These are phyloP conservation scores for Stenotaenia linearis DNA, from an alignment of 2,888 invertebrate species.

Conservation along the genomic window DNA sequence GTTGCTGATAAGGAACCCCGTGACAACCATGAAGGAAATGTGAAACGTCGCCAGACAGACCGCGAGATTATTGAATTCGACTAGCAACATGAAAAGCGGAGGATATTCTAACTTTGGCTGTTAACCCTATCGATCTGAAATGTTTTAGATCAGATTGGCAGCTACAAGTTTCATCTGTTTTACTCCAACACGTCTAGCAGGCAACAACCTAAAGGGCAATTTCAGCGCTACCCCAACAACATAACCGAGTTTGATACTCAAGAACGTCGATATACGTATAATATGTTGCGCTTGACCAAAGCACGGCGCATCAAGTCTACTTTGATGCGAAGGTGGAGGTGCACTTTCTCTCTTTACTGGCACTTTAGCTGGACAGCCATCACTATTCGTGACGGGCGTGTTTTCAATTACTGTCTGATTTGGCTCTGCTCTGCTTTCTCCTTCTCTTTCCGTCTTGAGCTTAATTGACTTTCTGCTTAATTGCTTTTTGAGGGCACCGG, in stretches of 20 bases:
- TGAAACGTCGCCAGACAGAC: background rate
- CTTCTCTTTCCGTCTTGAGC: background rate
- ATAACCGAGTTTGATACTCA: background rate
- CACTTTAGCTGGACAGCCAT: background rate
- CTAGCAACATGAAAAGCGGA: background rate
- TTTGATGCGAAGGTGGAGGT: background rate
- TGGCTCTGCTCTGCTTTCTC: background rate
- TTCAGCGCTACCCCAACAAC: background rate
- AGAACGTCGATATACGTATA: background rate
- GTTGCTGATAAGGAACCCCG: background rate
- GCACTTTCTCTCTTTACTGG: background rate
- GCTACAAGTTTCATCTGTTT: background rate
- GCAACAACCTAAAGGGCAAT: background rate
- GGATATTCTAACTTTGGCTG: background rate
- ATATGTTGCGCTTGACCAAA: background rate
- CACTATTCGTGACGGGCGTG: conserved; percentile 17
- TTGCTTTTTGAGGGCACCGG: conserved; percentile 29
- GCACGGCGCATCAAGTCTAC: background rate
- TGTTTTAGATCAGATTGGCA: background rate
- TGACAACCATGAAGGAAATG: background rate
- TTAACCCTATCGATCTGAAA: background rate
- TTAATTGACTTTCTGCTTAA: conserved; percentile 31
- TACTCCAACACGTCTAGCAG: background rate
- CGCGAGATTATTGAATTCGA: background rate
- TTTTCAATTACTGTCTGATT: conserved; percentile 24